Base-by-base conservation (phyloP, 1,140 invertebrate genomes). In the Nasonia giraulti region DNA sequence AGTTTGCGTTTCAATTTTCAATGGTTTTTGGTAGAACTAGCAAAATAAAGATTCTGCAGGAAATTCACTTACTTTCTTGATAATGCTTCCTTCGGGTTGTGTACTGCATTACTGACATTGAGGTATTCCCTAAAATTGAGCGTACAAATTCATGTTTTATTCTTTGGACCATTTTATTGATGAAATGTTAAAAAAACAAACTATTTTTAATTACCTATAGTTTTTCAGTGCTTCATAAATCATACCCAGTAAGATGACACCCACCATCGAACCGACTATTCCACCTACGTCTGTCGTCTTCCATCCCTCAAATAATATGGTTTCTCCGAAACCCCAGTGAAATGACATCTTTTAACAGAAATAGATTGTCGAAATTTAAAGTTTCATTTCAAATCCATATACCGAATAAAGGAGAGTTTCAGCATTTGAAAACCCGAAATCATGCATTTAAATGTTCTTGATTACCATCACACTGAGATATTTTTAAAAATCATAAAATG, bases 141-240 rank as follows among this genome's bases (percentile, higher is more conserved):
- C 40, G 12, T 23, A 55, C 1, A n/a, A n/a, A 62, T 7, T 62
- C 6, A 20, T 7, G 14, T 20, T 20, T 62, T n/a, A 6, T 62
- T 7, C 5, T n/a, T n/a, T 20, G n/a, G 40, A 44, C 10, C 8
- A 44, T n/a, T n/a, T 62, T 14, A 55, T 12, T 55, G 50, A 55
- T 17, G 12, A 5, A 55, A 55, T 55, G 12, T 7, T 37, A 12
- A 33, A 31, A 31, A 31, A 37, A 27, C 27, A 1, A 37, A 14
- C 23, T 55, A 80, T 80, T 77, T 55, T 20, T 55, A 81, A 85
- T 89, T 82, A 92, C 92, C 91, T 88, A 78, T 90, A 92, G 88
- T 89, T 91, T 87, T 92, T 93, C 1, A 93, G n/a, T 0, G 87
- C 90, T 87, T 93, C 92, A 55, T 92, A 92, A 37, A 92, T 86